Conservation (phyloP, 2,113 vertebrate genomes). For the Gambusia affinis region DNA sequence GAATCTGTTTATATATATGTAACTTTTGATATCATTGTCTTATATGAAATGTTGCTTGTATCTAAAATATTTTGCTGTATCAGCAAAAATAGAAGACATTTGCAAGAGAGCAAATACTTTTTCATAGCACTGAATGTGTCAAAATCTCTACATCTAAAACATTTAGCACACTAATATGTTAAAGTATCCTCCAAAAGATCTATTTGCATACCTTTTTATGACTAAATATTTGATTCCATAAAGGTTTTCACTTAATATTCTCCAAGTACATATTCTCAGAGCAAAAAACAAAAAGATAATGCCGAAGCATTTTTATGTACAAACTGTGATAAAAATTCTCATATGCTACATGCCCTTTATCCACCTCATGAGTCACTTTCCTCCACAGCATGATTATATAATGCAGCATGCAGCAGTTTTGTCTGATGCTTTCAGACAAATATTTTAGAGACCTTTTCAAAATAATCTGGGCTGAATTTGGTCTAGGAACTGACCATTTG, state of each 20-base stretch:
- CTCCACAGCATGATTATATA: conserved; percentile 50
- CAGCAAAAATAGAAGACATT: no score
- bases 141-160: no score
- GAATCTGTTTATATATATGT: no score
- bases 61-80: no score
- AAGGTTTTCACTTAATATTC: conserved; percentile 4
- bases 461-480: conserved; percentile 24
- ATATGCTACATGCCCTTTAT: conserved; percentile 29
- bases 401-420: conserved; percentile 28
- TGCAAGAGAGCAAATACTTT: no score
- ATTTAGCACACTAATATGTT: not conserved
- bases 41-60: no score
- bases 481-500: conserved; percentile 10
- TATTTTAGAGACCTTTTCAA: conserved; percentile 30
- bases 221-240: not conserved
- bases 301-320: conserved; percentile 4
- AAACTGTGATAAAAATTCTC: conserved; percentile 21
- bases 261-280: not conserved
- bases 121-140: no score
- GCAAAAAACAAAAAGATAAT: no score
- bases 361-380: conserved; percentile 31
- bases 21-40: no score
- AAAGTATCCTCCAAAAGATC: not conserved
- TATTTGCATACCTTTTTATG: conserved; percentile 3
- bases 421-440: conserved; percentile 26